These are phyloP conservation scores for Metellina segmentata DNA, from an alignment of 2,888 invertebrate genomes.

Conservation along the genomic window DNA sequence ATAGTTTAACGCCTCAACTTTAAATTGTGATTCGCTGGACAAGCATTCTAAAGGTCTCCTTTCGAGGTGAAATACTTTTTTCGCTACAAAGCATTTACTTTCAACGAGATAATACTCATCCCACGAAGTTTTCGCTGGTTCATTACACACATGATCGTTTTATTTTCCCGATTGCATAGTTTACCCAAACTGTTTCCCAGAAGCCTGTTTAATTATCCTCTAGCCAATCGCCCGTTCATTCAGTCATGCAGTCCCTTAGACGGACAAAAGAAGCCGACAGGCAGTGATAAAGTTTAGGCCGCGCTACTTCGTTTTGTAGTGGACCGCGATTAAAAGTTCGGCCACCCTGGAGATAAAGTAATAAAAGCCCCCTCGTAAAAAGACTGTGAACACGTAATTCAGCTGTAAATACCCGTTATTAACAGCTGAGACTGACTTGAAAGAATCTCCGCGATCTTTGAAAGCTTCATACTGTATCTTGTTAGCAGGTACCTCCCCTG, in stretches of 20 bases:
- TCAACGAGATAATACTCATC: background rate
- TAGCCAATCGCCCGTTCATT: background rate
- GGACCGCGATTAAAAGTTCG: conserved; percentile 17
- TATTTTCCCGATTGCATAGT: background rate
- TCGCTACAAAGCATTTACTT: background rate
- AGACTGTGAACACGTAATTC: conserved; percentile 33
- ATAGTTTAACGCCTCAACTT: no score
- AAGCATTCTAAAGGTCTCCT: no score
- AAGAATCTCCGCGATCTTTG: background rate
- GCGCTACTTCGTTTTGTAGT: background rate
- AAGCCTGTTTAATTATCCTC: background rate
- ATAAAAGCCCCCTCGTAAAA: conserved; percentile 41
- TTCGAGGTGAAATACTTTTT: no score
- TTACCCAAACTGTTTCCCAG: background rate
- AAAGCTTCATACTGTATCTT: background rate
- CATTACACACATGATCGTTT: background rate
- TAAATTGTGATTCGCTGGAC: no score
- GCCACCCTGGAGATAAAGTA: conserved; percentile 16
- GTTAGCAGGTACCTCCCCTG: no score
- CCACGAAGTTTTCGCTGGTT: background rate
- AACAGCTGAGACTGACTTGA: conserved; percentile 2
- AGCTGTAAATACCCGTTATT: conserved; percentile 47
- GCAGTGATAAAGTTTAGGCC: background rate
- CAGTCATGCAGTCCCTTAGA: background rate
- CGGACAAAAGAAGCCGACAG: background rate